Percentiles rank a stretch among this genome's conserved stretches.
Evolutionary conservation across 2,888 invertebrate genomes (phyloP).

Genomic region (Pheosia gnoma): DNA sequence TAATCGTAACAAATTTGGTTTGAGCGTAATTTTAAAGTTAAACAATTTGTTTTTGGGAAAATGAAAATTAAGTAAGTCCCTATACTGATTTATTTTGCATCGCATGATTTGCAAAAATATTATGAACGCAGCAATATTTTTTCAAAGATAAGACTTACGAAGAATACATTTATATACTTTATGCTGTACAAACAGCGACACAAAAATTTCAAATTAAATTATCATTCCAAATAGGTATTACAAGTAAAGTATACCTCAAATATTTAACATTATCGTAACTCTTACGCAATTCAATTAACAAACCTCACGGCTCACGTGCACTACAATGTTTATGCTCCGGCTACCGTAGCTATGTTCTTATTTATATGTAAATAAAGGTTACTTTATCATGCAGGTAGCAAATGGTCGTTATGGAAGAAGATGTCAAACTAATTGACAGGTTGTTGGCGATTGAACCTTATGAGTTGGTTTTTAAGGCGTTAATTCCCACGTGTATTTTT

Average conservation of each 20-base stretch:
- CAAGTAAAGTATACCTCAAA: conserved; percentile 28
- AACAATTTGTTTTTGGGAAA: too few relatives aligned
- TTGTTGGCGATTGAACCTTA: conserved; percentile 1
- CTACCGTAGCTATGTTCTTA: conserved; percentile 41
- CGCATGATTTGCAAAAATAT: too few relatives aligned
- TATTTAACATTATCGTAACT: conserved; percentile 43
- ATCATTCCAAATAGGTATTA: conserved; percentile 10
- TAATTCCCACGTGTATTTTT: background rate
- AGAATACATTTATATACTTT: too few relatives aligned
- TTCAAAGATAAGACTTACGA: too few relatives aligned
- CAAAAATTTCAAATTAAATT: conserved; percentile 8
- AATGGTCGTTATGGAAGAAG: conserved; percentile 9
- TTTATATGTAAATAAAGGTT: conserved; percentile 47
- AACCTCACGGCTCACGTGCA: conserved; percentile 50
- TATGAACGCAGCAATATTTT: too few relatives aligned
- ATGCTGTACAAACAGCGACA: conserved; percentile 15
- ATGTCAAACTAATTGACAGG: background rate
- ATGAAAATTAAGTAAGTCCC: too few relatives aligned
- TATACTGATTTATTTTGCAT: too few relatives aligned
- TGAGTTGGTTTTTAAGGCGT: background rate
- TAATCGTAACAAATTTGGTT: too few relatives aligned
- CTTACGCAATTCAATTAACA: conserved; percentile 68
- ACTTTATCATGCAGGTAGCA: conserved; percentile 33
- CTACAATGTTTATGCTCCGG: conserved; percentile 25
- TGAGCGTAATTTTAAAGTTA: too few relatives aligned